Conservation (phyloP, 2,888 invertebrate species). For the Metallyticus violacea region DNA sequence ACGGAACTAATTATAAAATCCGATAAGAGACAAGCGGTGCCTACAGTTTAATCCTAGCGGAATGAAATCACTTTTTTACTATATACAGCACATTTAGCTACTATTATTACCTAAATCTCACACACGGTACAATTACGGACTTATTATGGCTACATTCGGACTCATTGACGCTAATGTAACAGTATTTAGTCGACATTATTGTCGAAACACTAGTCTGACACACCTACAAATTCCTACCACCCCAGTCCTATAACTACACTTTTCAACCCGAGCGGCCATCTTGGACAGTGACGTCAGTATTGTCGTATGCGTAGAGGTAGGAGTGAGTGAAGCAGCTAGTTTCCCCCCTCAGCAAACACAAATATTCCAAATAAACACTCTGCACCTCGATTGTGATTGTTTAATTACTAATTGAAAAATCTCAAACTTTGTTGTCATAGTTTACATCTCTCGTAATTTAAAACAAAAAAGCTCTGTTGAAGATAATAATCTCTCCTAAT, state of each 20-base stretch:
- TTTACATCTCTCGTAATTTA: too few species aligned
- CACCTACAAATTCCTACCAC: constrained; percentile 71
- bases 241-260: constrained; percentile 66
- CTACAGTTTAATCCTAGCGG: constrained; percentile 23
- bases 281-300: constrained; percentile 68
- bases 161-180: constrained; percentile 55
- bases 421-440: too few species aligned
- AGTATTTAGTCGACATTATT: constrained; percentile 61
- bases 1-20: constrained; percentile 21
- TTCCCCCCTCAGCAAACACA: too few species aligned
- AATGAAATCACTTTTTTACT: constrained; percentile 28
- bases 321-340: neutral
- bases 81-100: constrained; percentile 27
- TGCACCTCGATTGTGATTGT: too few species aligned
- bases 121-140: constrained; percentile 53
- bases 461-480: too few species aligned
- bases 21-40: constrained; percentile 26
- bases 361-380: too few species aligned
- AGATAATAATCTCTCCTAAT: neutral
- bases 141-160: constrained; percentile 56
- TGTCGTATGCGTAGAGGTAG: neutral
- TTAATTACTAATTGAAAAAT: too few species aligned
- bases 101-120: constrained; percentile 60
- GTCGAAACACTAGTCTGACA: constrained; percentile 63
- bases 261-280: constrained; percentile 71